Evolutionary conservation across 2,797 vertebrate species (phyloP), one percentile per base, ranked within the genome.

Genomic region (Muscicapa comitata): DNA sequence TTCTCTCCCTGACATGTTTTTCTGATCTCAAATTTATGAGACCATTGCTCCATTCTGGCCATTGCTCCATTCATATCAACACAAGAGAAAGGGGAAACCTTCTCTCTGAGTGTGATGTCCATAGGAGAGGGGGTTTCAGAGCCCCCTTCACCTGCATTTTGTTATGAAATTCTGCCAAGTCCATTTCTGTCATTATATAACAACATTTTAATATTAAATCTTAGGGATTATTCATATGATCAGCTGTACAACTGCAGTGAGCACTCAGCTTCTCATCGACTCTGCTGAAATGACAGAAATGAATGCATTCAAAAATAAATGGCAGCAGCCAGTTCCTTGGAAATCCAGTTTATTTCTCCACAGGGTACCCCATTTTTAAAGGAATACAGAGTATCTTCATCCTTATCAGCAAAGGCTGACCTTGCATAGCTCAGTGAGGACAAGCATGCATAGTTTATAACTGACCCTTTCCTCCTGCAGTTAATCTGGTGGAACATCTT

Each of bases 401-500:
- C 47, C 40, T 79, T 88, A 85, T 75, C 86, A 89, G 58, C 77
- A 51, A 23, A 79, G n/a, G 33, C 71, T 91, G 89, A 55, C 53
- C 61, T 82, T 31, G 57, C 38, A 53, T 35, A 89, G 84, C 59
- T 92, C 43, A 6, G 24, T 7, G 23, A 31, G 71, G 57, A 77
- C 59, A 82, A 72, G 65, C 5, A 3, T 18, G 37, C 63, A 42
- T 21, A 18, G 18, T 25, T 89, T 67, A 26, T 33, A 82, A 67
- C 93, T 6, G 15, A 17, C 67, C 72, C 48, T 80, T 96, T 95
- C 91, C 84, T 87, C 78, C 65, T 19, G 61, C 75, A 61, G 38
- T 28, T 89, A 59, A 91, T 94, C 91, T 85, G 61, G 17, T 87
- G 63, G 78, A 74, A 93, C 61, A 90, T 89, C 87, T 95, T 74